These are phyloP conservation scores for Ceryle rudis DNA, from an alignment of 2,797 vertebrate species.

Conservation along the genomic window DNA sequence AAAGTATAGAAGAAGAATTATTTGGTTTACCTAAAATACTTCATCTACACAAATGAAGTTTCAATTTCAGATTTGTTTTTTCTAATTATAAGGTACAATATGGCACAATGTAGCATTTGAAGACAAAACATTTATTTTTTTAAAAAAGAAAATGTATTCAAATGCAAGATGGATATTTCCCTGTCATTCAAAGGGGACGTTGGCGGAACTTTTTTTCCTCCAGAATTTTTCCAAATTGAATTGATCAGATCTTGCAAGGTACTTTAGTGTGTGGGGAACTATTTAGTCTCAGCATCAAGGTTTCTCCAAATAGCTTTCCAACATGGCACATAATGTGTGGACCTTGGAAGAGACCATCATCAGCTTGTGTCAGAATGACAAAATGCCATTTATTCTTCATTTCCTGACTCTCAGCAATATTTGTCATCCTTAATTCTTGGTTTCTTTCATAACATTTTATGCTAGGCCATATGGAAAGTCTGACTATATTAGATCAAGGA, in stretches of 20 bases:
- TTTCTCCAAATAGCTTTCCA: not conserved
- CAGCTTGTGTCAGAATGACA: not conserved
- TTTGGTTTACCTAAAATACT: not conserved
- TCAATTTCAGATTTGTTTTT: not conserved
- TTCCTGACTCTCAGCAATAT: not conserved
- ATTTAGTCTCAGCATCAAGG: not conserved
- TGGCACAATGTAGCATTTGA: not conserved
- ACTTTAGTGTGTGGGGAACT: not conserved
- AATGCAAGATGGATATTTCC: not conserved
- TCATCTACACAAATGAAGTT: not conserved
- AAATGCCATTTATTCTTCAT: not conserved
- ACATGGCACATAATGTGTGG: not conserved
- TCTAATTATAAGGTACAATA: not conserved
- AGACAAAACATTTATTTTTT: not conserved
- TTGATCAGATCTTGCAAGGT: not conserved
- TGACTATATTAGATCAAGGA: not conserved
- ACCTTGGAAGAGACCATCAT: not conserved
- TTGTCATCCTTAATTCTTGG: conserved; percentile 8
- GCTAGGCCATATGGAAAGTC: not conserved
- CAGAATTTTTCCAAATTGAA: not conserved
- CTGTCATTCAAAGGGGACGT: not conserved
- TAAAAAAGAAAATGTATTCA: not conserved
- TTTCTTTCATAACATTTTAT: conserved; percentile 28
- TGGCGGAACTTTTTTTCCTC: not conserved
- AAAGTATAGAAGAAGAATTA: not conserved